These are phyloP conservation scores for Sphaerophoria taeniata DNA, from an alignment of 2,888 invertebrate genomes.

Conservation along the genomic window DNA sequence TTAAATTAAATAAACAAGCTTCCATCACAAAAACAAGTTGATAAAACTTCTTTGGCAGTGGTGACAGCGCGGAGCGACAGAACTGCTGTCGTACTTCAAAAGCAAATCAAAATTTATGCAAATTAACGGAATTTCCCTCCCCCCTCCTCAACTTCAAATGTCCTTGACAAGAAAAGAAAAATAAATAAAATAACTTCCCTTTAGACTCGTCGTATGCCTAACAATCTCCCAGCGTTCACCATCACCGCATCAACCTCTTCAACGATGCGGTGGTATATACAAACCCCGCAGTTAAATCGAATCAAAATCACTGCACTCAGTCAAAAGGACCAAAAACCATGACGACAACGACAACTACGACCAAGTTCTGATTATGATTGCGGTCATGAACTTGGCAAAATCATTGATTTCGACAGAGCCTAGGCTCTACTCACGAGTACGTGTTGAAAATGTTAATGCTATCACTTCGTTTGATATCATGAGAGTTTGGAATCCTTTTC, in stretches of 20 bases:
- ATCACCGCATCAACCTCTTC: conserved; percentile 7
- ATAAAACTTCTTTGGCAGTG: not conserved
- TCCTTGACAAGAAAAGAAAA: conserved; percentile 8
- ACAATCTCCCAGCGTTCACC: conserved; percentile 40
- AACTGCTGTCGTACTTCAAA: conserved; percentile 19
- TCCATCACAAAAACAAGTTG: not conserved
- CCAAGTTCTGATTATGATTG: conserved; percentile 72
- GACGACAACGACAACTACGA: not conserved
- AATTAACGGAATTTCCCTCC: conserved; percentile 59
- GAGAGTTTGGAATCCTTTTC: conserved; percentile 53
- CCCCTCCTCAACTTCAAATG: conserved; percentile 7
- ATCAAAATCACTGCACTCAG: conserved; percentile 70
- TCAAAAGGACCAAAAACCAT: conserved; percentile 10
- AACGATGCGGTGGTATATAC: no score
- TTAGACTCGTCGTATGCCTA: conserved; percentile 55
- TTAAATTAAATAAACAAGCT: not conserved
- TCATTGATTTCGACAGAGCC: conserved; percentile 73
- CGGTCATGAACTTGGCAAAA: conserved; percentile 74
- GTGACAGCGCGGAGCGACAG: not conserved
- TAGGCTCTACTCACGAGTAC: conserved; percentile 70
- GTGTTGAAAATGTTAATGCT: conserved; percentile 71
- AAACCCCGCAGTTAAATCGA: conserved; percentile 62
- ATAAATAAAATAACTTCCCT: conserved; percentile 47
- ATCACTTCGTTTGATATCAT: conserved; percentile 53
- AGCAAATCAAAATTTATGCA: conserved; percentile 55